These are phyloP conservation scores for Chloroceryle inda DNA, from an alignment of 2,797 vertebrate species.

Conservation along the genomic window DNA sequence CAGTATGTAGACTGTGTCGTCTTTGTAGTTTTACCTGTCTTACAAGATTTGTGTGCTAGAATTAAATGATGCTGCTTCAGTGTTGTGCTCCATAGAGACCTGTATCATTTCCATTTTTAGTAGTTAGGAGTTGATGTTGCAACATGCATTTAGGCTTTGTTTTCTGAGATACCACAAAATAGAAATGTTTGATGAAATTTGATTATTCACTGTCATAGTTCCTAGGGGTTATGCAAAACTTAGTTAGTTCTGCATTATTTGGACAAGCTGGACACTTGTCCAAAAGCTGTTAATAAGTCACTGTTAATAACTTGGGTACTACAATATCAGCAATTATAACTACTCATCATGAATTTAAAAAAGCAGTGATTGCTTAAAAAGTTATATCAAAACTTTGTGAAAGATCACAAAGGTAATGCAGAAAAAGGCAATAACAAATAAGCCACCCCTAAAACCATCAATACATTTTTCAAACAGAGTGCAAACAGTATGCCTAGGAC, in stretches of 20 bases:
- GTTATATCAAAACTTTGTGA: background rate
- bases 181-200: background rate
- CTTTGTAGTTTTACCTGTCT: background rate
- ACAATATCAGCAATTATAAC: background rate
- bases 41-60: conserved; percentile 26
- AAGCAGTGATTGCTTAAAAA: background rate
- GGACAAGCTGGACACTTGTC: background rate
- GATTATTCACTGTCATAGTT: background rate
- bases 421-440: conserved; percentile 45
- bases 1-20: background rate
- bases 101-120: conserved; percentile 49
- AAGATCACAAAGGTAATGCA: background rate
- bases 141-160: background rate
- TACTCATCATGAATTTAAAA: background rate
- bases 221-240: background rate
- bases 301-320: background rate
- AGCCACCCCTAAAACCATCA: conserved; percentile 39
- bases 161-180: conserved; percentile 19
- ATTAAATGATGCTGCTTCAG: background rate
- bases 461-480: conserved; percentile 46
- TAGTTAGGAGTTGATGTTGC: background rate
- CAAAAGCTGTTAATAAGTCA: background rate
- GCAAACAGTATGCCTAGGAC: conserved; percentile 13
- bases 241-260: background rate
- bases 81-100: background rate